Evolutionary conservation across 2,797 vertebrate genomes (phyloP).

Genomic region (Urocyon cinereoargenteus): DNA sequence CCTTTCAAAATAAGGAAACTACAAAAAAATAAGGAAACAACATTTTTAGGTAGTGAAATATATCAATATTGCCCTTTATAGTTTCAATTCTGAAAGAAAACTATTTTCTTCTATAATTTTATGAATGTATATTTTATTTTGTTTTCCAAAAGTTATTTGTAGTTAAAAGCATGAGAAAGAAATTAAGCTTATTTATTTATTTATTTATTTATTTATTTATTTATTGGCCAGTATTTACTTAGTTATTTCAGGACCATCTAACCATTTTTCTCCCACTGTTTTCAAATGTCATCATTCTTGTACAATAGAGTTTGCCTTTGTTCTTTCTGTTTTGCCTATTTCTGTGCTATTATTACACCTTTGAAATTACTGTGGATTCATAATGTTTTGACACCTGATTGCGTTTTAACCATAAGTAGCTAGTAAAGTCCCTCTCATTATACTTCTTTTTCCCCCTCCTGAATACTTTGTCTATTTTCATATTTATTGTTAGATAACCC

Average conservation of each 20-base stretch:
- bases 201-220: not conserved
- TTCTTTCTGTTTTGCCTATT: not conserved
- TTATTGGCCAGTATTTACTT: not conserved
- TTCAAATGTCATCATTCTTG: not conserved
- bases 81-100: constrained; percentile 33
- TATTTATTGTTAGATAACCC: not conserved
- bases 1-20: not conserved
- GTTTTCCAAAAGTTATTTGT: not conserved
- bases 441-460: not conserved
- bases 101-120: not conserved
- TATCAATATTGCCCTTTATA: not conserved
- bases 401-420: not conserved
- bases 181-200: not conserved
- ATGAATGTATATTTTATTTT: not conserved
- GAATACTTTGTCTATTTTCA: not conserved
- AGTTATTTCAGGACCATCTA: not conserved
- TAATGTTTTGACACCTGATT: not conserved
- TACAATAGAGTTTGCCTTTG: not conserved
- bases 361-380: not conserved
- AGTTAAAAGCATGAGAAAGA: not conserved
- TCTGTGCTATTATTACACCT: not conserved
- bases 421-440: not conserved
- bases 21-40: not conserved
- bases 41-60: not conserved
- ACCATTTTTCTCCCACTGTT: not conserved